These are phyloP conservation scores for Morelia viridis DNA, from an alignment of 2,797 vertebrate species.

Conservation along the genomic window DNA sequence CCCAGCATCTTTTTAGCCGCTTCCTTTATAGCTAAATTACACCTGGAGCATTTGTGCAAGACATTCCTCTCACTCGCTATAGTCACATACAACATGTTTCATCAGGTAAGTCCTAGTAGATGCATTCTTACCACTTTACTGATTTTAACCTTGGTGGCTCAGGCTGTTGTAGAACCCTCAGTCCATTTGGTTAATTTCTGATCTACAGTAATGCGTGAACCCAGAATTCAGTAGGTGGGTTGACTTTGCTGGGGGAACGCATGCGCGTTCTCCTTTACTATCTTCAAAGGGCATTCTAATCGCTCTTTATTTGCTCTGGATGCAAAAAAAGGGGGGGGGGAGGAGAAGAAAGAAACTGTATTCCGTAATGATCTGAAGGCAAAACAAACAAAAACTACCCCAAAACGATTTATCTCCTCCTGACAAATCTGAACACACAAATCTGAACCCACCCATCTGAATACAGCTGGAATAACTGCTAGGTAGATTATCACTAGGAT, in stretches of 20 bases:
- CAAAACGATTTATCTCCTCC: not conserved
- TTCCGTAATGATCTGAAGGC: not conserved
- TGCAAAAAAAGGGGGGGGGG: fast-evolving
- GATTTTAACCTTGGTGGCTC: not conserved
- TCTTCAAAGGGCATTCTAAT: not conserved
- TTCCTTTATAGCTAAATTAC: not conserved
- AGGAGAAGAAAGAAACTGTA: not conserved
- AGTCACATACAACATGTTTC: not conserved
- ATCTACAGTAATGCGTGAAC: not conserved
- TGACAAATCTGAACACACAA: not conserved
- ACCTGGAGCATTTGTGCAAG: not conserved
- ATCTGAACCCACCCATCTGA: not conserved
- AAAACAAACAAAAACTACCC: not conserved
- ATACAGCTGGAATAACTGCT: not conserved
- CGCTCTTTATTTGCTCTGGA: too few relatives aligned
- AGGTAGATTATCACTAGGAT: not conserved
- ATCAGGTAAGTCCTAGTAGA: not conserved
- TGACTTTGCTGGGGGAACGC: not conserved
- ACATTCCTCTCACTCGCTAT: not conserved
- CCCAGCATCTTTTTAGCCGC: not conserved
- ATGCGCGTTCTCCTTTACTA: not conserved
- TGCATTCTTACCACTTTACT: not conserved
- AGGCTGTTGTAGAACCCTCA: not conserved
- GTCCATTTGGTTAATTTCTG: not conserved
- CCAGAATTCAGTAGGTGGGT: not conserved